Evolutionary conservation across 2,888 invertebrate species (phyloP).

Genomic region (Caradrina kadenii): DNA sequence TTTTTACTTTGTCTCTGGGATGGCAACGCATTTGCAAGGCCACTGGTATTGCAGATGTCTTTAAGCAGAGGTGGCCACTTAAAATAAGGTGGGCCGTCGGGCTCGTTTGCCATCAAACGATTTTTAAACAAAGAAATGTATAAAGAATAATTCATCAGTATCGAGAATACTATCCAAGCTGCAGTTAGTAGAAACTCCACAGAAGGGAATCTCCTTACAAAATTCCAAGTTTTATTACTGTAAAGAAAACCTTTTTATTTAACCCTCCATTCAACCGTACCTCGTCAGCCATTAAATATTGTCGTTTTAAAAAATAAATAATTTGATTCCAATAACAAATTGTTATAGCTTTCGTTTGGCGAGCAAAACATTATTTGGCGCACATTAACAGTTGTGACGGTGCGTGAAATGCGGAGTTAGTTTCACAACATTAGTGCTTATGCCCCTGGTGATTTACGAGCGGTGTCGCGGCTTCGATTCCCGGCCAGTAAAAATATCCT

Average conservation of each 20-base stretch:
- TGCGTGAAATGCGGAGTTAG: slow-evolving; percentile 84
- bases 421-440: slow-evolving; percentile 77
- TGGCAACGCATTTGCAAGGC: no score
- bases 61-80: no score
- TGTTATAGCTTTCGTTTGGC: slow-evolving; percentile 51
- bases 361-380: slow-evolving; percentile 71
- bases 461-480: slow-evolving; percentile 69
- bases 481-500: slow-evolving; percentile 58
- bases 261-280: slow-evolving; percentile 1
- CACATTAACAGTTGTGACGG: slow-evolving; percentile 76
- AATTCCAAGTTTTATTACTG: slow-evolving; percentile 30
- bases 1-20: no score
- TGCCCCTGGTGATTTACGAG: slow-evolving; percentile 77
- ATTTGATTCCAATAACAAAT: slow-evolving; percentile 62
- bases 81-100: no score
- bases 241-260: slow-evolving; percentile 26
- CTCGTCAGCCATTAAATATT: slow-evolving; percentile 47
- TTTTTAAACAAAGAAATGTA: no score
- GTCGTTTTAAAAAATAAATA: slow-evolving; percentile 55
- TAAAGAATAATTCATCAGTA: no score
- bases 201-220: no score
- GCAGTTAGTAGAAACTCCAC: no score
- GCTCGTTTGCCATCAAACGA: no score
- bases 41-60: no score
- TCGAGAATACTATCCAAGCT: no score